phyloP scores from a whole-genome alignment of 2,113 vertebrate species.

The Pongo pygmaeus region DNA sequence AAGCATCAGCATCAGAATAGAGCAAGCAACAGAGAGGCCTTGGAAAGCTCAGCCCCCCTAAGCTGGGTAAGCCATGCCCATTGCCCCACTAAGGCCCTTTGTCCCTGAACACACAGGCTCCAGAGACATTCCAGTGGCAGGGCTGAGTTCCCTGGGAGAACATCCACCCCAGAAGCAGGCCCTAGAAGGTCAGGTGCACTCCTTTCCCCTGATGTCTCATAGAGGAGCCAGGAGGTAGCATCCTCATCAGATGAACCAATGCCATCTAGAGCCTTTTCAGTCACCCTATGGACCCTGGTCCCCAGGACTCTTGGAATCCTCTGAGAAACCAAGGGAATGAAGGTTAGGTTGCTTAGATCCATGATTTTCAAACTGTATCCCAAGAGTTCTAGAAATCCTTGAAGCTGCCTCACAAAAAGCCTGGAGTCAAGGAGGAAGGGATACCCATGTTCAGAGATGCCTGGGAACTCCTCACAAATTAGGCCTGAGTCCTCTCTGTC shows the following conservation, averaged over 20 bases:
- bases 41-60: background rate
- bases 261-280: background rate
- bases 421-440: background rate
- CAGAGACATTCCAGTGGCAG: background rate
- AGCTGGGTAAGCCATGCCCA: background rate
- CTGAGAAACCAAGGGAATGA: background rate
- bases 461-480: background rate
- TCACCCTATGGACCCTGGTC: background rate
- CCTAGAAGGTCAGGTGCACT: background rate
- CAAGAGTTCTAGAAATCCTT: background rate
- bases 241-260: background rate
- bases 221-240: background rate
- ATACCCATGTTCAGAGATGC: background rate
- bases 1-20: background rate
- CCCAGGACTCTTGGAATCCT: background rate
- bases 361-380: background rate
- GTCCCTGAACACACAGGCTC: background rate
- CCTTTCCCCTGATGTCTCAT: background rate
- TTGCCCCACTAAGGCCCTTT: background rate
- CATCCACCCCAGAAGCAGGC: background rate
- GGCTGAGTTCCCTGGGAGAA: background rate
- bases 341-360: background rate
- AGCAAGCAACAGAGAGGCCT: background rate
- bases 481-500: background rate
- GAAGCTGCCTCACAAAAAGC: background rate